phyloP scores from a whole-genome alignment of 2,797 vertebrate species.

The Oryzias dopingdopingensis region DNA sequence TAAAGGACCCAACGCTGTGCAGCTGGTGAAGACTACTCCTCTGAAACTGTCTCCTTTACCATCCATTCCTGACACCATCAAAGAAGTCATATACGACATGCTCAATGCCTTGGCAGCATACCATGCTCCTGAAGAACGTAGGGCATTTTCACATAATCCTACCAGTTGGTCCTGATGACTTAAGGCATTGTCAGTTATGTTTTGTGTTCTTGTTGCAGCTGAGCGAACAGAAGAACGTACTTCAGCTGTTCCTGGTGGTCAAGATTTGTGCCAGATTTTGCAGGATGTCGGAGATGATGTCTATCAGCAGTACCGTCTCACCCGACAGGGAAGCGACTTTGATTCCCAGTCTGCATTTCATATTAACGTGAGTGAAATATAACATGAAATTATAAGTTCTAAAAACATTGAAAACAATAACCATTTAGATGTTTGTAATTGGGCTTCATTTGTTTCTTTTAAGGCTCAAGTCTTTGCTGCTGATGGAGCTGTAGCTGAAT shows the following conservation, averaged over 20 bases:
- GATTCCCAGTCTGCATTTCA: slow-evolving; percentile 90
- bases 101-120: slow-evolving; percentile 93
- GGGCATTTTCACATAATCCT: slow-evolving; percentile 18
- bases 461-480: slow-evolving; percentile 92
- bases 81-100: slow-evolving; percentile 96
- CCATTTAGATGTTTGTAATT: slow-evolving; percentile 17
- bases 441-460: slow-evolving; percentile 12
- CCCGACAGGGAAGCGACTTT: slow-evolving; percentile 90
- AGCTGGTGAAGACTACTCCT: slow-evolving; percentile 94
- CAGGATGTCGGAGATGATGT: slow-evolving; percentile 94
- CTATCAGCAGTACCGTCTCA: slow-evolving; percentile 92
- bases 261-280: slow-evolving; percentile 90
- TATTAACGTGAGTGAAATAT: slow-evolving; percentile 84
- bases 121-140: slow-evolving; percentile 94
- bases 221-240: slow-evolving; percentile 84
- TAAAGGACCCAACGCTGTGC: slow-evolving; percentile 94
- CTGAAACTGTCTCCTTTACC: slow-evolving; percentile 90
- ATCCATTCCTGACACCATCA: slow-evolving; percentile 92
- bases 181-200: background rate
- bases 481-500: slow-evolving; percentile 85
- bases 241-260: slow-evolving; percentile 76
- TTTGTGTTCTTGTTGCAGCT: slow-evolving; percentile 57
- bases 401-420: background rate
- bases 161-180: background rate
- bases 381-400: background rate